phyloP scores from a whole-genome alignment of 2,113 vertebrate species.

The Alectura lathami region DNA sequence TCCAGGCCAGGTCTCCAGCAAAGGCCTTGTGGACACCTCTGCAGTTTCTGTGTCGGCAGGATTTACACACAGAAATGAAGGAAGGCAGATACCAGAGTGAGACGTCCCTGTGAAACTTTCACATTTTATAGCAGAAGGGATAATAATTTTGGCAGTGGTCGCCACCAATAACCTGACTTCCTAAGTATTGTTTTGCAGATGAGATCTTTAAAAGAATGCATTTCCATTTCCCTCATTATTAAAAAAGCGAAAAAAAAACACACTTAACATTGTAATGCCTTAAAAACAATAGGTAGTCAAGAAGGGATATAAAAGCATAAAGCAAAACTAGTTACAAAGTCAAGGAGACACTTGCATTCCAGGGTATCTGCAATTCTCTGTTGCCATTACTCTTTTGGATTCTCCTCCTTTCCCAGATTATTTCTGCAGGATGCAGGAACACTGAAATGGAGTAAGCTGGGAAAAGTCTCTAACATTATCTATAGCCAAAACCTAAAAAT shows the following conservation, averaged over 20 bases:
- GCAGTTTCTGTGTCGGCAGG: not conserved
- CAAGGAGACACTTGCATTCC: not conserved
- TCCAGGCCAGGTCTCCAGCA: not conserved
- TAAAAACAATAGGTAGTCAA: not conserved
- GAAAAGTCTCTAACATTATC: conserved; percentile 24
- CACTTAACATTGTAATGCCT: not conserved
- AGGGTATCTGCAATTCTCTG: not conserved
- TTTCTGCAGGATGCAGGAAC: not conserved
- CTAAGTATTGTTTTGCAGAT: not conserved
- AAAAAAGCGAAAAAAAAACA: not conserved
- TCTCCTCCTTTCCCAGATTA: not conserved
- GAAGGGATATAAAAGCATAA: not conserved
- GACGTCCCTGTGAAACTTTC: not conserved
- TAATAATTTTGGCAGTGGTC: not conserved
- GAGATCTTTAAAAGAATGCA: accelerated
- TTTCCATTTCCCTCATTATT: not conserved
- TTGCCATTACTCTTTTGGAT: not conserved
- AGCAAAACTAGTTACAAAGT: not conserved
- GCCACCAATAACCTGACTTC: not conserved
- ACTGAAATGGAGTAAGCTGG: conserved; percentile 38
- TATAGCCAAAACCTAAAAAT: conserved; percentile 29
- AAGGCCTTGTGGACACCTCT: not conserved
- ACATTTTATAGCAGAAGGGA: not conserved
- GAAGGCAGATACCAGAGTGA: not conserved
- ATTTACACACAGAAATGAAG: accelerated